Conservation (phyloP, 2,113 vertebrate species). For the Oryzias curvinotus region DNA sequence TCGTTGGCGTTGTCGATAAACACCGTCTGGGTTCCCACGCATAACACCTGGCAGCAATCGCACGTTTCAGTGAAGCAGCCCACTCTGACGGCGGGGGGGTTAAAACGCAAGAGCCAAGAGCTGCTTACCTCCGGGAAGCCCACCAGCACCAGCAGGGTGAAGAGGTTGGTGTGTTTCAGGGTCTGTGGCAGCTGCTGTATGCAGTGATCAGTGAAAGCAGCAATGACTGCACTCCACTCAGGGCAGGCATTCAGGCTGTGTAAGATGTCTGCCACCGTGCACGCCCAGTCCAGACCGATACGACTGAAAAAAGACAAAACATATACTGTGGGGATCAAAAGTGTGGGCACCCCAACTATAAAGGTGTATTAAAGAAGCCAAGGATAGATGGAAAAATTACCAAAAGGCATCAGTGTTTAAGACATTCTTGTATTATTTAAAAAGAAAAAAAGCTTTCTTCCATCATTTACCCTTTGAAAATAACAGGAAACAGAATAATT, state of each 20-base stretch:
- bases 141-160: conserved; percentile 92
- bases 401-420: too few species aligned
- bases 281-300: conserved; percentile 94
- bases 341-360: too few species aligned
- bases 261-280: conserved; percentile 93
- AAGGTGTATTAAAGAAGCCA: too few species aligned
- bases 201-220: conserved; percentile 91
- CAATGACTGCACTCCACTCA: conserved; percentile 85
- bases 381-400: too few species aligned
- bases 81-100: neutral
- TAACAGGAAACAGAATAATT: too few species aligned
- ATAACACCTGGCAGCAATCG: conserved; percentile 83
- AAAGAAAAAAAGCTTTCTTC: too few species aligned
- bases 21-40: conserved; percentile 91
- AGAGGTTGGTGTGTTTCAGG: conserved; percentile 94
- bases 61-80: neutral
- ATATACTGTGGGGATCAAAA: too few species aligned
- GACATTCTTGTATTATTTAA: too few species aligned
- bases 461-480: too few species aligned
- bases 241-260: conserved; percentile 84
- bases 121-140: conserved; percentile 91
- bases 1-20: conserved; percentile 97
- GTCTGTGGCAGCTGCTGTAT: conserved; percentile 88
- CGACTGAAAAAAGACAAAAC: conserved; percentile 73
- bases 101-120: neutral